Evolutionary conservation across 2,888 invertebrate genomes (phyloP).

Genomic region (Mimas tiliae): DNA sequence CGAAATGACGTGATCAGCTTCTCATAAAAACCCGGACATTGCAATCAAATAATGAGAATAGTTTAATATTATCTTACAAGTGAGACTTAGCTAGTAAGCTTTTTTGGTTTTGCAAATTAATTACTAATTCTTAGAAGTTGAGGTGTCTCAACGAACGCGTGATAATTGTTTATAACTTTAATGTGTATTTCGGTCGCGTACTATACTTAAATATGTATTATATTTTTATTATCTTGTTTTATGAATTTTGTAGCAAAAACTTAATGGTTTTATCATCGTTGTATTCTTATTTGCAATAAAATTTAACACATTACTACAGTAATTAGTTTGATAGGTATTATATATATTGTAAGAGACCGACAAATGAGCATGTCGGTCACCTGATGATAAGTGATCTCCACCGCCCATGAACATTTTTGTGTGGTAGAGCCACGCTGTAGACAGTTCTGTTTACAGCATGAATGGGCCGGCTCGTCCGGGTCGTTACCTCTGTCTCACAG

Average conservation of each 20-base stretch:
- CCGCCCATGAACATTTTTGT: too few species aligned
- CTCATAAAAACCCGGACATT: constrained; percentile 60
- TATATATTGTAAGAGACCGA: too few species aligned
- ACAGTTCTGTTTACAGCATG: too few species aligned
- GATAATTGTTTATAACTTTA: constrained; percentile 6
- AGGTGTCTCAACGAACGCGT: constrained; percentile 13
- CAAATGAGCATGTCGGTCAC: too few species aligned
- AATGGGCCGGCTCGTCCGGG: too few species aligned
- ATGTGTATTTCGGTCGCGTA: background rate
- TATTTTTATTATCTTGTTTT: constrained; percentile 7
- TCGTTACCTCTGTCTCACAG: too few species aligned
- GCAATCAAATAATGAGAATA: constrained; percentile 32
- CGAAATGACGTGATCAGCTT: constrained; percentile 52
- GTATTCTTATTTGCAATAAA: background rate
- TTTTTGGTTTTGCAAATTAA: constrained; percentile 27
- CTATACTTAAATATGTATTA: background rate
- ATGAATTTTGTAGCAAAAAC: background rate
- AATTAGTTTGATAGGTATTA: background rate
- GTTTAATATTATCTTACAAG: constrained; percentile 28
- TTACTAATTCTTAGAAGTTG: constrained; percentile 24
- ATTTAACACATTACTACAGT: background rate
- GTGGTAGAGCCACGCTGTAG: too few species aligned
- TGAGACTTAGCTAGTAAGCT: constrained; percentile 26
- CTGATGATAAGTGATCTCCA: too few species aligned
- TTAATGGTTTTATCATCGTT: background rate